These are phyloP conservation scores for Novumbra hubbsi DNA, from an alignment of 2,797 vertebrate genomes.

Conservation along the genomic window DNA sequence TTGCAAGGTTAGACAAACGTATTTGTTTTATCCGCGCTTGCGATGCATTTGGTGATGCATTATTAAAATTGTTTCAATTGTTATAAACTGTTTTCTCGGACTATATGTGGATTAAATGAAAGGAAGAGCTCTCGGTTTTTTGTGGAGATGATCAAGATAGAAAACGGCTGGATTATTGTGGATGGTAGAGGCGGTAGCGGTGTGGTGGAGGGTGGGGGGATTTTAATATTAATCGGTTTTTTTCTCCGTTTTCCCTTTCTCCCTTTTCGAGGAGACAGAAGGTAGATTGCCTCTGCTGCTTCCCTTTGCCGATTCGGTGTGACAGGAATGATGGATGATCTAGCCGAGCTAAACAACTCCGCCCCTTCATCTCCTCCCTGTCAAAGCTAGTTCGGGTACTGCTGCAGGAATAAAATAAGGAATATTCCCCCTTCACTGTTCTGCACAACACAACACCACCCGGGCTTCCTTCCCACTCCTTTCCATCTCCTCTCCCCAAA, in stretches of 20 bases:
- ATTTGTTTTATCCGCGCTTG: slow-evolving; percentile 17
- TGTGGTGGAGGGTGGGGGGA: slow-evolving; percentile 57
- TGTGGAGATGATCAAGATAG: slow-evolving; percentile 67
- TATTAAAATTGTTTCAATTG: slow-evolving; percentile 39
- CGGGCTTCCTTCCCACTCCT: slow-evolving; percentile 2
- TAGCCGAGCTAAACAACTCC: slow-evolving; percentile 85
- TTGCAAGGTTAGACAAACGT: background rate
- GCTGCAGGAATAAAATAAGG: slow-evolving; percentile 83
- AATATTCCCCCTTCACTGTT: slow-evolving; percentile 69
- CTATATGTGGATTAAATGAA: slow-evolving; percentile 60
- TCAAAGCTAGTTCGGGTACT: slow-evolving; percentile 83
- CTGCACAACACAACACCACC: slow-evolving; percentile 56
- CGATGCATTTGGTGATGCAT: slow-evolving; percentile 33
- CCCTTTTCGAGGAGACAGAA: slow-evolving; percentile 85
- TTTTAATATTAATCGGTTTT: slow-evolving; percentile 94
- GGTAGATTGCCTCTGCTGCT: slow-evolving; percentile 86
- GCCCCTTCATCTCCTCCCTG: slow-evolving; percentile 87
- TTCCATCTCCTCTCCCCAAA: slow-evolving; percentile 37
- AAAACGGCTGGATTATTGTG: slow-evolving; percentile 71
- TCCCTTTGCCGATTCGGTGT: slow-evolving; percentile 89
- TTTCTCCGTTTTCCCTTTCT: slow-evolving; percentile 26
- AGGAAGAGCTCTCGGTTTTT: slow-evolving; percentile 68
- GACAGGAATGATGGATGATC: slow-evolving; percentile 99
- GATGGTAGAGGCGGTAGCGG: slow-evolving; percentile 30
- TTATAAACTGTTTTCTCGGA: slow-evolving; percentile 27